Evolutionary conservation across 2,113 vertebrate species (phyloP), one percentile per base, ranked within the genome.

Genomic region (Haliaeetus leucogaster): DNA sequence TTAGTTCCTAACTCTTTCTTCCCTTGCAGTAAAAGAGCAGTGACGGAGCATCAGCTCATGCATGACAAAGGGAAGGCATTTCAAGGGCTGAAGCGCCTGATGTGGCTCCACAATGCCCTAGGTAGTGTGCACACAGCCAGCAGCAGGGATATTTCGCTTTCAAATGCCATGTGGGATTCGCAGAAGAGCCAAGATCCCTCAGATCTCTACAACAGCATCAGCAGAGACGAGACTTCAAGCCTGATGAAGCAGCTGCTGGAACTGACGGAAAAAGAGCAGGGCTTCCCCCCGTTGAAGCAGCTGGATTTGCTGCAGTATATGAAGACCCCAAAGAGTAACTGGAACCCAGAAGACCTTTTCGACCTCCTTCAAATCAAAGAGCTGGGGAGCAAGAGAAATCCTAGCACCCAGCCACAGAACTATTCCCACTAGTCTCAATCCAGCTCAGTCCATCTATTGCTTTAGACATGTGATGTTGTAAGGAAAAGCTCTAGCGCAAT

Each of bases 1-100:
- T 61, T 27, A 36, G 34, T 81, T 68, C 68, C 89, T 85, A 73
- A 6, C 8, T 26, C 27, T 23, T 17, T 65, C 34, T 77, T 86
- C 48, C 73, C n/a, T 87, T 87, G 89, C 95, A 98, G 98, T 40
- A 98, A 98, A n/a, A 96, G 99, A 88, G 97, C 98, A 2, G 98
- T 99, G 86, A 98, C 98, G 0, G 99, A 99, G 89, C 98, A 98
- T 66, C 98, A 98, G 98, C 97, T 99, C 90, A 92, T 98, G 98
- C 98, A 98, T 10, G 98, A 98, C 92, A 98, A 98, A 10, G 97
- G 98, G 14, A 97, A 96, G 65, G 97, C 95, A 9, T 98, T 98
- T 17, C 98, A 99, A 89, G 98, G 98, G 67, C 97, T 99, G 43
- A 98, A 98, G 97, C 97, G 98, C 15, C 95, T 98, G 67, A 97